Evolutionary conservation across 2,113 vertebrate species (phyloP).

Genomic region (Cygnus atratus): DNA sequence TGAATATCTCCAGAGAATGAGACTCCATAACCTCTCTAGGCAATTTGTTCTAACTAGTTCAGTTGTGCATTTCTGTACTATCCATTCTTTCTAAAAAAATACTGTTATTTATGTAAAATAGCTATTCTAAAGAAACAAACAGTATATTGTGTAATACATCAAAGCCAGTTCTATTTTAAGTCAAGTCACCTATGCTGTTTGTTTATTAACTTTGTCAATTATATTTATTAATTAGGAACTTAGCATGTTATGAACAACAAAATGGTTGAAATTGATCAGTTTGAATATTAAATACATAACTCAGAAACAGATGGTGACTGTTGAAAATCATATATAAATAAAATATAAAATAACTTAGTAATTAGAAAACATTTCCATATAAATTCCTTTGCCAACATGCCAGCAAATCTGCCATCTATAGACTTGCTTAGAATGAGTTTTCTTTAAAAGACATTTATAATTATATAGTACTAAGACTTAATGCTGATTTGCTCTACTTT

Average conservation of each 20-base stretch:
- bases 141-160: not conserved
- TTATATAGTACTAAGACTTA: not conserved
- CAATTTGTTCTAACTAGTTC: not conserved
- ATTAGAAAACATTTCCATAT: not conserved
- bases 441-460: not conserved
- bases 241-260: not conserved
- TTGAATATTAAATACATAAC: not conserved
- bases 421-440: not conserved
- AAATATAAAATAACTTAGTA: not conserved
- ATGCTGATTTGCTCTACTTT: not conserved
- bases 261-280: not conserved
- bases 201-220: constrained; percentile 4
- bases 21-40: too few species aligned
- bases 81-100: not conserved
- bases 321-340: constrained; percentile 29
- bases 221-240: not conserved
- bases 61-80: not conserved
- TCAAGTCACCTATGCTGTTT: not conserved
- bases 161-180: not conserved
- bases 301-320: not conserved
- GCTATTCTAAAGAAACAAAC: not conserved
- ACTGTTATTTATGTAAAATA: not conserved
- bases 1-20: too few species aligned
- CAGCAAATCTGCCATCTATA: not conserved
- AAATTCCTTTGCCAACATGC: not conserved